Evolutionary conservation across 2,888 invertebrate species (phyloP).

Genomic region (Crocallis elinguaria): DNA sequence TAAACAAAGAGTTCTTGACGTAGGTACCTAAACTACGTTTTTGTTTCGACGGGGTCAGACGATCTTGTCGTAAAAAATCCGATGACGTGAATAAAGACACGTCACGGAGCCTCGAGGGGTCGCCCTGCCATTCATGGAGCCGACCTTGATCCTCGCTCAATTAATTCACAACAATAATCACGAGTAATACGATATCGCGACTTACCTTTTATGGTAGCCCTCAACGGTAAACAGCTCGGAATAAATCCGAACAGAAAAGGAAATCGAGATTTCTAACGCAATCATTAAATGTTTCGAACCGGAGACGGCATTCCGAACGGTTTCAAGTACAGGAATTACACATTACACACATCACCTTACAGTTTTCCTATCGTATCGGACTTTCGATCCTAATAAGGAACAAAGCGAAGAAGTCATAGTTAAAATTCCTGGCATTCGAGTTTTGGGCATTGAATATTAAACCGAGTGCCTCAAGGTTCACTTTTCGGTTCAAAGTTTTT

Average conservation of each 20-base stretch:
- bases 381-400: slow-evolving; percentile 10
- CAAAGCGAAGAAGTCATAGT: not conserved
- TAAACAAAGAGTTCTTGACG: slow-evolving; percentile 10
- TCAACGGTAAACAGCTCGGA: slow-evolving; percentile 4
- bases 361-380: slow-evolving; percentile 6
- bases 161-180: slow-evolving; percentile 34
- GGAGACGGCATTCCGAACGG: slow-evolving; percentile 24
- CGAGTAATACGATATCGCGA: slow-evolving; percentile 26
- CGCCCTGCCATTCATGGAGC: slow-evolving; percentile 27
- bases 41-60: slow-evolving; percentile 23
- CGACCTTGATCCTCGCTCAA: slow-evolving; percentile 33
- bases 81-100: slow-evolving; percentile 15
- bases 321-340: slow-evolving; percentile 22
- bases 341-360: no score
- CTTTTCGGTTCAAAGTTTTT: slow-evolving; percentile 9
- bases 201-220: slow-evolving; percentile 24
- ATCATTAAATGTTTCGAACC: slow-evolving; percentile 23
- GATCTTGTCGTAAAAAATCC: slow-evolving; percentile 11
- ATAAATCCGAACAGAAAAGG: slow-evolving; percentile 25
- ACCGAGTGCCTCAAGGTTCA: slow-evolving; percentile 22
- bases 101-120: slow-evolving; percentile 29
- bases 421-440: not conserved
- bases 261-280: slow-evolving; percentile 32
- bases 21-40: not conserved
- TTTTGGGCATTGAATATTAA: slow-evolving; percentile 9